Percentiles rank a stretch among this genome's conserved stretches.
Conservation (phyloP, 2,113 vertebrate species). For the Brevimyrus niger region DNA sequence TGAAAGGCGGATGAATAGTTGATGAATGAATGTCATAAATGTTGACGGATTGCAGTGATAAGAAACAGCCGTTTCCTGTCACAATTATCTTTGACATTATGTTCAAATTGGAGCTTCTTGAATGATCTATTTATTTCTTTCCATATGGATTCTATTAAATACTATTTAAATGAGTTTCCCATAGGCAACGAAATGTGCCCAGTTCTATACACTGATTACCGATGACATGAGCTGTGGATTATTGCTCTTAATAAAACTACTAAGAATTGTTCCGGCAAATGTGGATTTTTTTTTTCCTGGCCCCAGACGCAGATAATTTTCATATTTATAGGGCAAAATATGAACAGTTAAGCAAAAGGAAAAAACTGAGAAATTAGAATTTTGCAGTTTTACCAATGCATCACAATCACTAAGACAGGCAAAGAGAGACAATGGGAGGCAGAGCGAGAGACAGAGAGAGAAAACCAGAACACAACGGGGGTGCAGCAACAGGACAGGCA, state of each 20-base stretch:
- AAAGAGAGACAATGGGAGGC: background rate
- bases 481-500: background rate
- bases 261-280: background rate
- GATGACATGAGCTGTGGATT: background rate
- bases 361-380: background rate
- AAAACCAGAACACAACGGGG: background rate
- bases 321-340: background rate
- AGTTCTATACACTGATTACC: background rate
- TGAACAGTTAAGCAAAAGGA: background rate
- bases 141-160: background rate
- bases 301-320: background rate
- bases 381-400: background rate
- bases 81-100: background rate
- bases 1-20: background rate
- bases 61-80: background rate
- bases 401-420: background rate
- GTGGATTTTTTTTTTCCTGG: background rate
- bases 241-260: background rate
- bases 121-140: background rate
- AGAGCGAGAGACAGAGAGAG: background rate
- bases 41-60: background rate
- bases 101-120: background rate
- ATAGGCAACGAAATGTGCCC: background rate
- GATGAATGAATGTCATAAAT: background rate
- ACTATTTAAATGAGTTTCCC: background rate